Evolutionary conservation across 1,140 invertebrate genomes (phyloP), one percentile per base, ranked within the genome.

Genomic region (Drosophila tristis): DNA sequence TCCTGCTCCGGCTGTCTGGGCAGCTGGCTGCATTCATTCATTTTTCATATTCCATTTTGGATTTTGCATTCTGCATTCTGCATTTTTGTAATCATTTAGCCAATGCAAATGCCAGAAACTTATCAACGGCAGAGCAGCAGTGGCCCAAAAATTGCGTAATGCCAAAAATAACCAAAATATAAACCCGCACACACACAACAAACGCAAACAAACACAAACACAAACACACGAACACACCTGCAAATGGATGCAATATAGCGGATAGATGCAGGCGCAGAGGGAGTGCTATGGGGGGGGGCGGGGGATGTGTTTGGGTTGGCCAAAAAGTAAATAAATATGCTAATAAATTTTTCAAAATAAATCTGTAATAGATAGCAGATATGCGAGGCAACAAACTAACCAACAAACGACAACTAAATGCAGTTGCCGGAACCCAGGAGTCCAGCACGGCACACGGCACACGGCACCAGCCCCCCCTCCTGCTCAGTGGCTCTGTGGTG

Each of bases 321-420:
- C 67, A 70, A 78, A 86, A 81, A 78, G 81, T 86, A 86, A 86
- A 86, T 86, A 86, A 86, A 86, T 86, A 86, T 86, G 81, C 81
- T 86, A 86, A 86, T 86, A 86, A 86, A 86, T 80, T 86, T 86
- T 86, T 86, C 81, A 86, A 86, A 86, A 86, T 86, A 86, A 86
- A 86, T 86, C 81, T 86, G 81, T 86, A 81, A 86, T 86, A 86
- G 81, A 85, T 84, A 77, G 73, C 80, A 84, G 80, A 84, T 84
- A 84, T 71, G 77, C 84, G 73, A 75, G 55, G 68, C 73, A 78
- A 86, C 81, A 75, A 85, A 85, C 77, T 80, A 86, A 64, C 78
- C 54, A 60, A 61, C 56, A 58, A 39, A 71, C 67, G 78, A 73
- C 78, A 80, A 77, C 78, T 80, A 77, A 77, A 66, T 81, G 78